phyloP scores from a whole-genome alignment of 92 coral and sea anemone species.

The Actinernus sp. region DNA sequence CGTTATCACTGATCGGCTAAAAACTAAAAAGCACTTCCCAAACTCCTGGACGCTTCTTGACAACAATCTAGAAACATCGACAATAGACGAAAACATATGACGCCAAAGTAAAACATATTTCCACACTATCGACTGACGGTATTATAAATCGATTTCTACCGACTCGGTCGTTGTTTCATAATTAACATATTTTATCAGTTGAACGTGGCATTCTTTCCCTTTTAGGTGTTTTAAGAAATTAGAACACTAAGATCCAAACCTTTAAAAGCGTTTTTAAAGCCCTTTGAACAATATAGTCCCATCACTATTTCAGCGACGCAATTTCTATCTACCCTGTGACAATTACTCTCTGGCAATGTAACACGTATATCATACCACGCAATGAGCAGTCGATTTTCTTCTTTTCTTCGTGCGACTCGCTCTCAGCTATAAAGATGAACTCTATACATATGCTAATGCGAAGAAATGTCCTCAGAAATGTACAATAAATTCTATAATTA shows the following conservation, averaged over 20 bases:
- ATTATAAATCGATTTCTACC: conserved; percentile 3
- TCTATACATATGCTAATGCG: conserved; percentile 79
- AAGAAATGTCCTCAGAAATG: conserved; percentile 76
- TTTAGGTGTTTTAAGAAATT: not conserved
- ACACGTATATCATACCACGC: not conserved
- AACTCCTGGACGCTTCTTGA: too few species aligned
- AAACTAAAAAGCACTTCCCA: too few species aligned
- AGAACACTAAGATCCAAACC: conserved; percentile 13
- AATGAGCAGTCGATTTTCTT: too few species aligned
- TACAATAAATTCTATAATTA: conserved; percentile 81
- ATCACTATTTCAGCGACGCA: not conserved
- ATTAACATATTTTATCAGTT: not conserved
- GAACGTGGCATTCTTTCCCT: conserved; percentile 4
- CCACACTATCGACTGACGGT: not conserved
- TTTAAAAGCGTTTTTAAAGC: not conserved
- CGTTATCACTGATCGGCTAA: not conserved
- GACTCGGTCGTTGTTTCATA: conserved; percentile 3
- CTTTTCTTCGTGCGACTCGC: too few species aligned
- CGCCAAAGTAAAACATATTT: not conserved
- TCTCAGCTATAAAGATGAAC: conserved; percentile 81
- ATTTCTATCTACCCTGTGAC: not conserved
- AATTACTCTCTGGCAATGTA: not conserved
- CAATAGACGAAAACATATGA: not conserved
- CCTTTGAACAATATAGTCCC: not conserved
- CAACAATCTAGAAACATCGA: not conserved